These are phyloP conservation scores for Scolanthus callimorphus DNA, from an alignment of 92 coral and sea anemone genomes.

Conservation along the genomic window DNA sequence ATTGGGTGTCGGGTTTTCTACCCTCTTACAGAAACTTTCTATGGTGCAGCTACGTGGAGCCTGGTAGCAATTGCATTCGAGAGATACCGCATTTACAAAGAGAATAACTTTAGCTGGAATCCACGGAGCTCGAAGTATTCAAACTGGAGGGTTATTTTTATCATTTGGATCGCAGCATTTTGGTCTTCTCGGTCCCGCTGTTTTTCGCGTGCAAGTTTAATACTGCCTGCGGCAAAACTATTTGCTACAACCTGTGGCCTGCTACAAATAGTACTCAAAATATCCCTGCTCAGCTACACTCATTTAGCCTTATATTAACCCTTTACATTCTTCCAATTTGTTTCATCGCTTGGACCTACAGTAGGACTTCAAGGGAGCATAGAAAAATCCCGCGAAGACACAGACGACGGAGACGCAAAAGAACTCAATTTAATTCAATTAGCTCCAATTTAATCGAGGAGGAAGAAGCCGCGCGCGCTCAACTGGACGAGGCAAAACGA, in stretches of 20 bases:
- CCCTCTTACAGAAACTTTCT: constrained; percentile 21
- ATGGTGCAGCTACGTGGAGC: constrained; percentile 15
- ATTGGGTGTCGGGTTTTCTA: constrained; percentile 11
- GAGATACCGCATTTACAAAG: constrained; percentile 15
- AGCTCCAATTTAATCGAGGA: constrained; percentile 6
- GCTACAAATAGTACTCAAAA: constrained; percentile 3
- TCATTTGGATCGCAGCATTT: constrained; percentile 27
- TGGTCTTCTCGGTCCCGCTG: constrained; percentile 9
- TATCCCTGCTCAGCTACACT: constrained; percentile 22
- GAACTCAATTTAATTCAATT: constrained; percentile 16
- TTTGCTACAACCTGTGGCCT: constrained; percentile 26
- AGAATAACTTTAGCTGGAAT: constrained; percentile 5
- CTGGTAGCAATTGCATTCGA: constrained; percentile 24
- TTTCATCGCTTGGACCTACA: constrained; percentile 18
- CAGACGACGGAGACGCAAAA: constrained; percentile 6
- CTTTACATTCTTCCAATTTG: constrained; percentile 12
- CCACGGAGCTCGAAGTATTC: constrained; percentile 2
- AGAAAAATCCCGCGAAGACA: not conserved
- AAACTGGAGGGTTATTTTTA: constrained; percentile 2
- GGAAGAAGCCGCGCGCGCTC: constrained; percentile 9
- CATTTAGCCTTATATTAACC: constrained; percentile 7
- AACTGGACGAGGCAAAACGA: constrained; percentile 8
- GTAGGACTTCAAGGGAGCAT: constrained; percentile 1
- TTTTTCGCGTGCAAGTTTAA: constrained; percentile 11
- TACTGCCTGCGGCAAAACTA: constrained; percentile 4